Conservation (phyloP, 1,140 invertebrate genomes). For the Sinella curviseta region DNA sequence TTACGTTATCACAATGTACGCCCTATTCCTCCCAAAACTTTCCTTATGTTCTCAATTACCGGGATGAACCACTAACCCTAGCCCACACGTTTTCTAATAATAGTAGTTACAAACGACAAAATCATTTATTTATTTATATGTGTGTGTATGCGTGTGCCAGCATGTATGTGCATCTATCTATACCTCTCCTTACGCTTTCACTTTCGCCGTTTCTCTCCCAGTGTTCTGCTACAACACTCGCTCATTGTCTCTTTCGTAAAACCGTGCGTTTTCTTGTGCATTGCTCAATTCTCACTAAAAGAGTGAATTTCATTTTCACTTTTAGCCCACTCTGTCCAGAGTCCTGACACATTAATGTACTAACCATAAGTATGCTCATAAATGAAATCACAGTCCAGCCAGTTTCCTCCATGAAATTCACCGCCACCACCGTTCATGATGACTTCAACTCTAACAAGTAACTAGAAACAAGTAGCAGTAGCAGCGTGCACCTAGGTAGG, state of each 20-base stretch:
- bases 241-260: too few relatives aligned
- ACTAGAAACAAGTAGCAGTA: too few relatives aligned
- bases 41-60: neutral
- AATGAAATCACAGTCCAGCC: neutral
- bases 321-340: too few relatives aligned
- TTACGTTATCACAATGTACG: too few relatives aligned
- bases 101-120: neutral
- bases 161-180: neutral
- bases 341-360: neutral
- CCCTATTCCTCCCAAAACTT: neutral
- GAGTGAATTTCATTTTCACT: too few relatives aligned
- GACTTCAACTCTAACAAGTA: too few relatives aligned
- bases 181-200: neutral
- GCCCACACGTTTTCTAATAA: neutral
- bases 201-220: neutral
- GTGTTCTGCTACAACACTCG: too few relatives aligned
- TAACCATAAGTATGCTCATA: neutral
- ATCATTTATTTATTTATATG: slow-evolving; percentile 13
- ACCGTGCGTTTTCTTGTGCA: too few relatives aligned
- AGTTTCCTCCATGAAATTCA: too few relatives aligned
- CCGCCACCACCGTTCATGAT: too few relatives aligned
- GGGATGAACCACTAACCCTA: neutral
- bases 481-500: too few relatives aligned
- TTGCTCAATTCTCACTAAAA: too few relatives aligned
- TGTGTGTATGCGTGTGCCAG: neutral